phyloP scores from a whole-genome alignment of 2,113 vertebrate genomes.

The Poecile atricapillus region DNA sequence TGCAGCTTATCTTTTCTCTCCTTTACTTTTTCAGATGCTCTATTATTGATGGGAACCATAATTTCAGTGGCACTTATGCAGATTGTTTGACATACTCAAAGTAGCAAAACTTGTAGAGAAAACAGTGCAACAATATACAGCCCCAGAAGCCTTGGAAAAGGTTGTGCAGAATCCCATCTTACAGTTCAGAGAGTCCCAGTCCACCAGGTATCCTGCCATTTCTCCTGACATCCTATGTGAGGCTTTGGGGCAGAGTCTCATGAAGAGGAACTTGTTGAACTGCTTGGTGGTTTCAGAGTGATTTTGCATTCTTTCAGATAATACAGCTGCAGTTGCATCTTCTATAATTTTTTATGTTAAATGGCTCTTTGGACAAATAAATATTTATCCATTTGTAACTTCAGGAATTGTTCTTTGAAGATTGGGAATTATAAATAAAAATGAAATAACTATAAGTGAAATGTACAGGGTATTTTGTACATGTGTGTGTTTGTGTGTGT shows the following conservation, averaged over 20 bases:
- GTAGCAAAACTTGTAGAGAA: neutral
- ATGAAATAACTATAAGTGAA: slow-evolving; percentile 18
- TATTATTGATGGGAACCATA: neutral
- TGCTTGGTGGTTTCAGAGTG: neutral
- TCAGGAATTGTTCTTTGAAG: slow-evolving; percentile 28
- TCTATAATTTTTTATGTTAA: neutral
- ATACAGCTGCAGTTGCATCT: neutral
- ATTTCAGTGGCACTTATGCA: neutral
- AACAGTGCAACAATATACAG: neutral
- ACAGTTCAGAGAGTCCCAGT: neutral
- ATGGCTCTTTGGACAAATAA: neutral
- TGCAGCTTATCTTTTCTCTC: neutral
- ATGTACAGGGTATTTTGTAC: neutral
- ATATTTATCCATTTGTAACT: slow-evolving; percentile 20
- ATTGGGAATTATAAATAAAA: slow-evolving; percentile 23
- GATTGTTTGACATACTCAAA: neutral
- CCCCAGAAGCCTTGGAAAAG: neutral
- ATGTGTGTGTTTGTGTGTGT: neutral
- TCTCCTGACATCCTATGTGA: neutral
- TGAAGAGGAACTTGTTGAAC: neutral
- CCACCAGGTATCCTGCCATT: neutral
- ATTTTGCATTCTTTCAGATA: neutral
- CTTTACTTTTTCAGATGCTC: neutral
- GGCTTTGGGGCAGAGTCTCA: neutral
- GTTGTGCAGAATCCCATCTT: neutral